These are phyloP conservation scores for Lasioglossum oenotherae DNA, from an alignment of 2,888 invertebrate genomes.

Conservation along the genomic window DNA sequence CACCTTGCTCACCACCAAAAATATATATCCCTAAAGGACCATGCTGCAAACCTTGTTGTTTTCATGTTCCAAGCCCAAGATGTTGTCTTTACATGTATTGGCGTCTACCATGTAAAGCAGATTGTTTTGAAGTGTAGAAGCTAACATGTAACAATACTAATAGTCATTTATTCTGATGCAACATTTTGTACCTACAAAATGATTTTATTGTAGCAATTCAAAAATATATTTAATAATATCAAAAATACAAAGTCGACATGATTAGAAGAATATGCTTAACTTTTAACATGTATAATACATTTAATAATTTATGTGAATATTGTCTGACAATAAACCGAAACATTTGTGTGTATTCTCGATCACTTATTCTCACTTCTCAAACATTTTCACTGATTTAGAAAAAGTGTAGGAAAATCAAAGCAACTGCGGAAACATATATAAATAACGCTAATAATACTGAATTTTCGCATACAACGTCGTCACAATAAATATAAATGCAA, in stretches of 20 bases:
- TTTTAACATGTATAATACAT: not conserved
- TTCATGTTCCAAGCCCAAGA: slow-evolving; percentile 66
- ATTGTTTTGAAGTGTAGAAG: slow-evolving; percentile 73
- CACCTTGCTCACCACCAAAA: slow-evolving; percentile 18
- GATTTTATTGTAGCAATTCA: not conserved
- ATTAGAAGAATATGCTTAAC: not conserved
- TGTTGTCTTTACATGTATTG: slow-evolving; percentile 72
- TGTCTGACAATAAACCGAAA: not conserved
- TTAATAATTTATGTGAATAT: not conserved
- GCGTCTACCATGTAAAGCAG: slow-evolving; percentile 74
- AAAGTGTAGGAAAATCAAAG: not conserved
- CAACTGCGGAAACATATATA: not conserved
- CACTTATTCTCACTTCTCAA: not conserved
- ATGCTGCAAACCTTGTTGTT: slow-evolving; percentile 69
- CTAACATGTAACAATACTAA: not conserved
- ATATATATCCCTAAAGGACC: slow-evolving; percentile 65
- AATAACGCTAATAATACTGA: not conserved
- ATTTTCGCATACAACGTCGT: not conserved
- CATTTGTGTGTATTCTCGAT: not conserved
- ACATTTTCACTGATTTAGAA: not conserved
- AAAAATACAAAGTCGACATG: not conserved
- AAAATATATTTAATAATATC: not conserved
- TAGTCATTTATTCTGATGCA: not conserved
- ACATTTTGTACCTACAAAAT: not conserved
- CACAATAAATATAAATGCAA: not conserved